phyloP scores from a whole-genome alignment of 2,888 invertebrate genomes.

The Lasioglossum leucozonium region DNA sequence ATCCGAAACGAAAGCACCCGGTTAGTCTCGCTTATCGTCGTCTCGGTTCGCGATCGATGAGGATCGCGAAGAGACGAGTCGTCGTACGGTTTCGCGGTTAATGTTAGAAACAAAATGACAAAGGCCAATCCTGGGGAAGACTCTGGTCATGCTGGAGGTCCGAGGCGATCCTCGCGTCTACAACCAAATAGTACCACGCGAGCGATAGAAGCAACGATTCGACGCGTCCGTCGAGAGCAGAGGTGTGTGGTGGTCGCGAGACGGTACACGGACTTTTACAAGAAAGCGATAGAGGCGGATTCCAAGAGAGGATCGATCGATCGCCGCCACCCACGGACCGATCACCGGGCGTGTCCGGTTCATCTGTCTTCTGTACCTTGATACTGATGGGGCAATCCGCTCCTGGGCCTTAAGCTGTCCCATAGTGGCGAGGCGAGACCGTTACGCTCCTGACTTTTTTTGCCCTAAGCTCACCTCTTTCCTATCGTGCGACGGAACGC shows the following conservation, averaged over 20 bases:
- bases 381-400: constrained; percentile 81
- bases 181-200: not conserved
- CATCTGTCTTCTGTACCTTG: constrained; percentile 82
- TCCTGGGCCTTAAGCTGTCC: constrained; percentile 80
- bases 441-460: constrained; percentile 76
- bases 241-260: not conserved
- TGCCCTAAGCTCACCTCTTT: constrained; percentile 70
- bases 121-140: not conserved
- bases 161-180: not conserved
- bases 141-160: not conserved
- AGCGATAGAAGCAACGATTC: not conserved
- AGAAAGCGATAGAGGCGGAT: constrained; percentile 47
- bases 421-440: constrained; percentile 76
- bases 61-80: not conserved
- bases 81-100: not conserved
- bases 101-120: constrained; percentile 11
- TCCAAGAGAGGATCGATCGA: constrained; percentile 42
- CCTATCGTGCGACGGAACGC: constrained; percentile 70
- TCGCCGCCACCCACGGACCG: constrained; percentile 48
- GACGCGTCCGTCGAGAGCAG: not conserved
- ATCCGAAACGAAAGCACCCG: constrained; percentile 48
- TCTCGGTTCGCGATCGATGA: not conserved
- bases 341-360: constrained; percentile 59
- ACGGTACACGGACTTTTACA: not conserved
- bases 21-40: constrained; percentile 46